Percentiles rank a stretch among this genome's conserved stretches.
These are phyloP conservation scores for Pterostichus niger DNA, from an alignment of 2,888 invertebrate species.

Conservation along the genomic window DNA sequence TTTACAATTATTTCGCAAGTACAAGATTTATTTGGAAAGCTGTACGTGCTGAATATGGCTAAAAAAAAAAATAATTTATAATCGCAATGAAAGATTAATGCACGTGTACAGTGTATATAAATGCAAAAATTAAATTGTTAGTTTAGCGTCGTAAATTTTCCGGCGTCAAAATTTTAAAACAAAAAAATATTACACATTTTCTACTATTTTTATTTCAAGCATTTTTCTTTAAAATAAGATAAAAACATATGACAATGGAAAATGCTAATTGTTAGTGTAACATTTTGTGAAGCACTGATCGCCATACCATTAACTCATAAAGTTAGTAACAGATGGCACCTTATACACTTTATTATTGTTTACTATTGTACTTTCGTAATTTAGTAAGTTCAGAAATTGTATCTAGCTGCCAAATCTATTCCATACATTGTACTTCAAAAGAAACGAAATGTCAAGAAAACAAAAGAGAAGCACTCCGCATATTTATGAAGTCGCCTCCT, in stretches of 20 bases:
- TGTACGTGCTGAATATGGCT: neutral
- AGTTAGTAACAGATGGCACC: conserved; percentile 33
- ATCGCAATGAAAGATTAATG: too few species aligned
- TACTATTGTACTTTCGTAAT: conserved; percentile 51
- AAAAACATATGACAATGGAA: too few species aligned
- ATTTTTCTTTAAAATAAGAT: too few species aligned
- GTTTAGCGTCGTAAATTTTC: too few species aligned
- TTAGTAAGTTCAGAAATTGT: conserved; percentile 55
- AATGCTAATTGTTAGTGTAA: too few species aligned
- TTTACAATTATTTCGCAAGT: conserved; percentile 33
- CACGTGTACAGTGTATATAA: too few species aligned
- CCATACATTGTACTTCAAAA: conserved; percentile 56
- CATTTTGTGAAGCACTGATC: conserved; percentile 10
- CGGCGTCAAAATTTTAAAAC: too few species aligned
- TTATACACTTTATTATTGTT: conserved; percentile 47
- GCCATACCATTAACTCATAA: conserved; percentile 42
- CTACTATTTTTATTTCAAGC: too few species aligned
- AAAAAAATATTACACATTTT: too few species aligned
- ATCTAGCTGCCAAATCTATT: conserved; percentile 52
- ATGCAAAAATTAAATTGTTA: too few species aligned
- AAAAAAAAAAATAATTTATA: too few species aligned
- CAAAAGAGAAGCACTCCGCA: conserved; percentile 51
- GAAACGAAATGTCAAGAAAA: conserved; percentile 54
- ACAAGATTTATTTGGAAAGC: conserved; percentile 9
- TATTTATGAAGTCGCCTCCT: conserved; percentile 56